These are phyloP conservation scores for Chaetodon trifascialis DNA, from an alignment of 2,113 vertebrate species.

Conservation along the genomic window DNA sequence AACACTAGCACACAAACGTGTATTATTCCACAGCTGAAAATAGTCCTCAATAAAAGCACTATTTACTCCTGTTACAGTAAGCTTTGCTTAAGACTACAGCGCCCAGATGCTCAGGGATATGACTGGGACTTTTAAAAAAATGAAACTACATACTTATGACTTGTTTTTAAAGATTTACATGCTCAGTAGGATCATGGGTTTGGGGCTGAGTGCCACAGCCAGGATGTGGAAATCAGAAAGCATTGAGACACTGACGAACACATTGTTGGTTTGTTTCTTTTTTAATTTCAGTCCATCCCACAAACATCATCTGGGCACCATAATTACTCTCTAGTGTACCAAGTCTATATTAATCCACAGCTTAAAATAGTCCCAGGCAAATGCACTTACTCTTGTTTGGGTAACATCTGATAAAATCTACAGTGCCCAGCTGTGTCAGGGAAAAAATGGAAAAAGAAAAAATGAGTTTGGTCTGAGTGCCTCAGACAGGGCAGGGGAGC, in stretches of 20 bases:
- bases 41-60: neutral
- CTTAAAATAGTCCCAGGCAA: neutral
- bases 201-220: neutral
- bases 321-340: neutral
- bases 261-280: neutral
- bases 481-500: neutral
- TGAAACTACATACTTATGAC: neutral
- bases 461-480: neutral
- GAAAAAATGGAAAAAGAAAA: neutral
- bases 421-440: neutral
- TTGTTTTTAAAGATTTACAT: neutral
- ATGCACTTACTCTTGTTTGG: neutral
- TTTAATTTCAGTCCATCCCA: slow-evolving; percentile 7
- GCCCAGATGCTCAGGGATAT: neutral
- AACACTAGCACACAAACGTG: neutral
- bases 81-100: neutral
- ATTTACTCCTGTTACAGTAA: neutral
- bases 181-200: neutral
- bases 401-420: neutral
- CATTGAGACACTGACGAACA: neutral
- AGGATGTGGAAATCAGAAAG: neutral
- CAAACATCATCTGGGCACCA: no score
- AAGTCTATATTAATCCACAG: neutral
- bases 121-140: neutral
- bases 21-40: neutral